A percentile compares a stretch with the other conserved stretches of the same genome.
Conservation (phyloP, 92 coral and sea anemone species). For the Bergia sp. region DNA sequence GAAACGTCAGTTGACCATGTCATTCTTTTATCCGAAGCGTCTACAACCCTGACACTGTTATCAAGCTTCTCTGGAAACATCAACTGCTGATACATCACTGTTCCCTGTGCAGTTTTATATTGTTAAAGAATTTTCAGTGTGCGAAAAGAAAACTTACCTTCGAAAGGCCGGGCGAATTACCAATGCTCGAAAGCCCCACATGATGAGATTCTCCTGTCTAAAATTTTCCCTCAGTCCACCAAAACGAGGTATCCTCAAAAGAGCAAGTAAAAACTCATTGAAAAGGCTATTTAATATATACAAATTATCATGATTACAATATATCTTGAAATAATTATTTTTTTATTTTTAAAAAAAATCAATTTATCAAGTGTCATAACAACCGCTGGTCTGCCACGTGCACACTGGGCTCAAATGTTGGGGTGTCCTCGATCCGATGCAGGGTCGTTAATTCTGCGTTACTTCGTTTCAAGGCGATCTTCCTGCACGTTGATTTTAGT, state of each 20-base stretch:
- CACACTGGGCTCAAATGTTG: slow-evolving; percentile 1
- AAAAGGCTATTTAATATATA: not conserved
- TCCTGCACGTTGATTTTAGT: not conserved
- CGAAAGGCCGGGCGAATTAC: not conserved
- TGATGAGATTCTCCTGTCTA: not conserved
- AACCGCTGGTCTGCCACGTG: slow-evolving; percentile 1
- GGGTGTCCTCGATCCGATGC: slow-evolving; percentile 35
- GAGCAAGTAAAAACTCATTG: not conserved
- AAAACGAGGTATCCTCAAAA: not conserved
- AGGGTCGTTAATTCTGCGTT: slow-evolving; percentile 27
- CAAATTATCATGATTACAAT: too few species aligned
- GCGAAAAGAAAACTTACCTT: not conserved
- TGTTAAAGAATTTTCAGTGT: too few species aligned
- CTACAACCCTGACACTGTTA: too few species aligned
- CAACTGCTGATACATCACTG: too few species aligned
- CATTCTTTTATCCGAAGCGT: too few species aligned
- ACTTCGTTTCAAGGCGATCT: not conserved
- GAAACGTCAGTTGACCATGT: too few species aligned
- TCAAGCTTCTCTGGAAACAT: too few species aligned
- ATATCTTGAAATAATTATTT: too few species aligned
- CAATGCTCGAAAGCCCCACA: not conserved
- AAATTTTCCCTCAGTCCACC: too few species aligned
- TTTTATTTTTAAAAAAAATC: not conserved
- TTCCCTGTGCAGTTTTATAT: too few species aligned
- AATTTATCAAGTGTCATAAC: not conserved